Percentiles rank a stretch among this genome's conserved stretches.
Conservation (phyloP, 92 coral and sea anemone genomes). For the Galaxea fascicularis region DNA sequence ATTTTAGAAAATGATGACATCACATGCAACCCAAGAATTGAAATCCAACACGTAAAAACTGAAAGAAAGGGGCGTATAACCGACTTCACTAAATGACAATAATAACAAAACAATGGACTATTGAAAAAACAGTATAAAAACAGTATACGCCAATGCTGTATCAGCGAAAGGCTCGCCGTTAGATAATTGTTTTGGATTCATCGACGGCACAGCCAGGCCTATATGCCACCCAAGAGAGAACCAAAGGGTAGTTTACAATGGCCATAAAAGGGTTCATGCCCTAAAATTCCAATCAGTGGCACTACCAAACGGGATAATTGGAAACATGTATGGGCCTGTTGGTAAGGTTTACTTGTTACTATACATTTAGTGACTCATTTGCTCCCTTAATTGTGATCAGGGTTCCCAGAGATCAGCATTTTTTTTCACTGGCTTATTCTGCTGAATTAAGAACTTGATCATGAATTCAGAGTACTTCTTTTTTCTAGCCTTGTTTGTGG, state of each 20-base stretch:
- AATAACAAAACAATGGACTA: too few species aligned
- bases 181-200: constrained; percentile 6
- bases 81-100: too few species aligned
- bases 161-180: background rate
- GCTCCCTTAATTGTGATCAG: constrained; percentile 38
- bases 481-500: constrained; percentile 35
- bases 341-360: constrained; percentile 24
- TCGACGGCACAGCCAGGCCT: background rate
- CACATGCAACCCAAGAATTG: too few species aligned
- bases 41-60: too few species aligned
- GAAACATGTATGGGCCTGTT: constrained; percentile 9
- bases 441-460: constrained; percentile 27
- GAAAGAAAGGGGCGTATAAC: too few species aligned
- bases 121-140: too few species aligned
- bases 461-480: constrained; percentile 18
- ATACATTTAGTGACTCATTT: constrained; percentile 37
- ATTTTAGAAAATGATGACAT: too few species aligned
- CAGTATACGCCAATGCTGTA: background rate
- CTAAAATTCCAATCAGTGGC: constrained; percentile 9
- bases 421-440: constrained; percentile 6
- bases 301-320: constrained; percentile 4
- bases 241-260: background rate
- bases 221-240: background rate
- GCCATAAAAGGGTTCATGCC: too few species aligned
- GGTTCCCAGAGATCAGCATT: constrained; percentile 13